A percentile compares a stretch with the other conserved stretches of the same genome.
Evolutionary conservation across 2,797 vertebrate genomes (phyloP).

Genomic region (Hyperoplus lanceolatus): DNA sequence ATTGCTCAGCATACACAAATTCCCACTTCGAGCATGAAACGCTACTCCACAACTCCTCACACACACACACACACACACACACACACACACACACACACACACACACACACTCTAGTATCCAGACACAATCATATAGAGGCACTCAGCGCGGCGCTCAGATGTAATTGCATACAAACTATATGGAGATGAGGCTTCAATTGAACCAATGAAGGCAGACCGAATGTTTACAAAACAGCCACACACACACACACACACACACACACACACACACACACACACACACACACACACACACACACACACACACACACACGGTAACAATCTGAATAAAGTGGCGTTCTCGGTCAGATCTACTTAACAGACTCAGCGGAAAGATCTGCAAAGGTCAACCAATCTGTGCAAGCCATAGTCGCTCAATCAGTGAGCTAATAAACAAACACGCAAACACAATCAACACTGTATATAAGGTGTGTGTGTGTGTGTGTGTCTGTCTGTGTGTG

Average conservation of each 20-base stretch:
- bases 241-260: constrained; percentile 46
- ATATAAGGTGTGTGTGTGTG: background rate
- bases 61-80: constrained; percentile 23
- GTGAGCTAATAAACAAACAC: constrained; percentile 78
- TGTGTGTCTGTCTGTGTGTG: no score
- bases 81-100: constrained; percentile 37
- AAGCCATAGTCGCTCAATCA: constrained; percentile 77
- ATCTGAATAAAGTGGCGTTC: constrained; percentile 53
- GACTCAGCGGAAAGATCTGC: constrained; percentile 72
- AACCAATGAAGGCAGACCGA: constrained; percentile 71
- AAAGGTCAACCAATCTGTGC: constrained; percentile 82
- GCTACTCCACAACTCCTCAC: constrained; percentile 38
- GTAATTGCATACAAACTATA: constrained; percentile 83
- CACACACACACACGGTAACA: constrained; percentile 66
- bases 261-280: constrained; percentile 46
- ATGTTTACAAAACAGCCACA: constrained; percentile 53
- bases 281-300: constrained; percentile 47
- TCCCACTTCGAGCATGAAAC: constrained; percentile 37
- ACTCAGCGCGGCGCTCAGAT: constrained; percentile 70
- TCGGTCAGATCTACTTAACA: constrained; percentile 76
- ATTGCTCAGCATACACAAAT: constrained; percentile 45
- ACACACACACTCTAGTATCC: constrained; percentile 49
- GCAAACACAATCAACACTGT: constrained; percentile 68
- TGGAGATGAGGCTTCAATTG: constrained; percentile 82
- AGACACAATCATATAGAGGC: constrained; percentile 77